Evolutionary conservation across 2,113 vertebrate genomes (phyloP), one percentile per base, ranked within the genome.

Genomic region (Eonycteris spelaea): DNA sequence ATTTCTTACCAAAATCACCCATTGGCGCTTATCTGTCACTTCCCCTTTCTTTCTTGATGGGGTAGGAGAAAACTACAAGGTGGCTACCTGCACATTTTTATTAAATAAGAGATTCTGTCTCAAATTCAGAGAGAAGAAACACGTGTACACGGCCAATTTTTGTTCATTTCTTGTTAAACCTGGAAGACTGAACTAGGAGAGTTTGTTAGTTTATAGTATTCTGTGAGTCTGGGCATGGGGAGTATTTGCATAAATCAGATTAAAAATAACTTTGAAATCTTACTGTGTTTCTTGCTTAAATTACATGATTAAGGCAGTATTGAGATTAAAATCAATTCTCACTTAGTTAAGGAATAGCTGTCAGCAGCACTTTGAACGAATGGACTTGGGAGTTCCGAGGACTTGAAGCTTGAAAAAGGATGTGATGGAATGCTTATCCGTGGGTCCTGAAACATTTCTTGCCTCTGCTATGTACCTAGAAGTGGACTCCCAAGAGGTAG

Each of bases 281-380:
- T 95, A 85, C 80, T 93, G 43, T 21, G 74, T 28, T 85, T 96
- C 75, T 83, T 65, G 63, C 61, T 53, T 96, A 77, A 94, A 95
- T 95, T 55, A 79, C 85, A 91, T 30, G 75, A 96, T 96, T 83
- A 93, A 83, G 74, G 40, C 74, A 94, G 40, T 55, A 89, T 67
- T 96, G 94, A 97, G 55, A 97, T 89, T 89, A 79, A 97, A 94
- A 97, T 96, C 73, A 45, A n/a, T 95, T 92, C 80, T 97, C 38
- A 63, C 61, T 96, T 83, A 55, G 90, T 87, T 78, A 67, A 78
- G 65, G 24, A 95, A 80, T 80, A 57, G 96, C 53, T 94, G 80
- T 78, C 87, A 83, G 92, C 68, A 95, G 55, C 10, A 59, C 51
- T 97, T 86, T 45, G 78, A 97, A 35, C 77, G 96, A 91, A 93